phyloP scores from a whole-genome alignment of 2,797 vertebrate species.

The Smutsia temminckii region DNA sequence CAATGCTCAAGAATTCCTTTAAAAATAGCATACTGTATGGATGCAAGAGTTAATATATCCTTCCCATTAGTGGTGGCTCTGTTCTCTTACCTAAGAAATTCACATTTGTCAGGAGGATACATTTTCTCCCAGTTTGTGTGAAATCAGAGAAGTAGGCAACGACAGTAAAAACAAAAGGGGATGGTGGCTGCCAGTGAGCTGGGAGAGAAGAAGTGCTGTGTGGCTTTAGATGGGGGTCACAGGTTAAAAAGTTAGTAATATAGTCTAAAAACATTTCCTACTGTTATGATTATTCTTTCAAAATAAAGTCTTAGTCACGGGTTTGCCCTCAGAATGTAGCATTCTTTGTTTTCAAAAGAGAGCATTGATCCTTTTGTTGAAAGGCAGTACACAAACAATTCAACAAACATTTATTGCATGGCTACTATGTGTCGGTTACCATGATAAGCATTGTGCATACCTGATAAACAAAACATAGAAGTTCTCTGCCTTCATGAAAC shows the following conservation, averaged over 20 bases:
- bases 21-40: background rate
- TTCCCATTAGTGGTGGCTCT: background rate
- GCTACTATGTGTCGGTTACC: background rate
- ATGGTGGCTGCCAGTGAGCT: background rate
- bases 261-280: background rate
- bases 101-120: background rate
- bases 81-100: background rate
- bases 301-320: background rate
- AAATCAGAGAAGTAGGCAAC: background rate
- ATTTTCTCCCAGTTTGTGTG: background rate
- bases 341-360: background rate
- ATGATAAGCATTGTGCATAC: background rate
- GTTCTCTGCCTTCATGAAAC: background rate
- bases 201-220: background rate
- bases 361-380: background rate
- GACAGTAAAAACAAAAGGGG: background rate
- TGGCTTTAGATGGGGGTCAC: background rate
- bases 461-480: background rate
- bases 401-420: background rate
- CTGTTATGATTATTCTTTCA: background rate
- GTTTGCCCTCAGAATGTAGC: background rate
- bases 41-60: background rate
- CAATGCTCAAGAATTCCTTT: slow-evolving; percentile 39
- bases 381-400: background rate
- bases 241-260: background rate